These are phyloP conservation scores for Cynoglossus semilaevis DNA, from an alignment of 2,113 vertebrate species.

Conservation along the genomic window DNA sequence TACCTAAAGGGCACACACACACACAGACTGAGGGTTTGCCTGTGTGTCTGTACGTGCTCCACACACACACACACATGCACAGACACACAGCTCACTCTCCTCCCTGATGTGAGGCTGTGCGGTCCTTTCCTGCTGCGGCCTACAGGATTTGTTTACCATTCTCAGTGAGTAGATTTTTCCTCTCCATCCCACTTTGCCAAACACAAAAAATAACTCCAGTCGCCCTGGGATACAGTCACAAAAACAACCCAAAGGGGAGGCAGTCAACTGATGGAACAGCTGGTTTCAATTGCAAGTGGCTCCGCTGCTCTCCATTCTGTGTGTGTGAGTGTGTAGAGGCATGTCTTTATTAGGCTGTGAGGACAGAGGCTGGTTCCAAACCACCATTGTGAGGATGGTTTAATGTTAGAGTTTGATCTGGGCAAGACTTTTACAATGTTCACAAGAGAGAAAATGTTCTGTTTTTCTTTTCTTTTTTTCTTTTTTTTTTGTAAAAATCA, in stretches of 20 bases:
- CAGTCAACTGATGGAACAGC: slow-evolving; percentile 73
- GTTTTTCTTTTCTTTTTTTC: too few species aligned
- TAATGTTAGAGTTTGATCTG: too few species aligned
- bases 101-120: slow-evolving; percentile 55
- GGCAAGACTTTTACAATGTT: too few species aligned
- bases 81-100: neutral
- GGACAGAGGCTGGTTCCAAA: neutral
- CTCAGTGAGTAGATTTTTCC: slow-evolving; percentile 77
- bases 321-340: slow-evolving; percentile 16
- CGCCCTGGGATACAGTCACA: slow-evolving; percentile 72
- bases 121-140: slow-evolving; percentile 63
- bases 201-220: slow-evolving; percentile 71
- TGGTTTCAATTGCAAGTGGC: slow-evolving; percentile 76
- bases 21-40: slow-evolving; percentile 9
- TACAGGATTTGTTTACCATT: slow-evolving; percentile 70
- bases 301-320: slow-evolving; percentile 39
- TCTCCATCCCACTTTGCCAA: slow-evolving; percentile 65
- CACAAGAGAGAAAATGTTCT: too few species aligned
- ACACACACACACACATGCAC: slow-evolving; percentile 8
- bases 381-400: neutral
- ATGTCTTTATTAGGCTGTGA: neutral
- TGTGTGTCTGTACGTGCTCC: slow-evolving; percentile 13
- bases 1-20: too few species aligned
- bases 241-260: slow-evolving; percentile 67
- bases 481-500: too few species aligned